Evolutionary conservation across 2,113 vertebrate species (phyloP), one percentile per base, ranked within the genome.

Genomic region (Epinephelus lanceolatus): DNA sequence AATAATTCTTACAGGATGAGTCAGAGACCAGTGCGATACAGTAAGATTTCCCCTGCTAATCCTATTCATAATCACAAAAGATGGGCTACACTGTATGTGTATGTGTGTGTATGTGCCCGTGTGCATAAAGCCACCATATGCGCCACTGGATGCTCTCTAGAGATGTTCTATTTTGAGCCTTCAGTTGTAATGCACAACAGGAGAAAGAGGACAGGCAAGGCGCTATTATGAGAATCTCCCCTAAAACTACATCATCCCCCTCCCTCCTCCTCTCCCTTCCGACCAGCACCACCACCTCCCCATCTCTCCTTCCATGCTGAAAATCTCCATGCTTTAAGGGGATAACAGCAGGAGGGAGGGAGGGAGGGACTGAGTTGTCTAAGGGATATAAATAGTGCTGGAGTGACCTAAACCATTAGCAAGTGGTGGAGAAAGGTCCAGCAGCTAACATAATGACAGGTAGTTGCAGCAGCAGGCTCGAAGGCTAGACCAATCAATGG

Each of bases 91-190:
- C 2, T 71, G 62, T 60, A 21, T 17, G 76, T 60, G 15, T 45
- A 33, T 4, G 62, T 10, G 27, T 17, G 69, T 60, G 15, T 45
- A 33, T 4, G 62, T 10, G 27, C 1, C 19, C 14, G 61, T 66
- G 81, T 63, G 73, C 53, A 13, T 55, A 42, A 79, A 80, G 78
- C 65, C 42, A 55, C 19, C 33, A 49, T 70, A 47, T 72, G 7
- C 61, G 7, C 17, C 70, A 87, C 68, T 71, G 62, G 84, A 71
- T 49, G 27, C 80, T 89, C 91, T 89, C 80, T 47, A 66, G 85
- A 84, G 87, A 90, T 76, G 90, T 86, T 87, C 92, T 93, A 93
- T 94, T 93, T 92, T 92, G 12, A 92, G 92, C 81, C 53, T 71
- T 81, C 23, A 37, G 59, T 79, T 21, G 65, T 80, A 89, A 82